These are phyloP conservation scores for Heteromurus nitidus DNA, from an alignment of 2,888 invertebrate species.

Conservation along the genomic window DNA sequence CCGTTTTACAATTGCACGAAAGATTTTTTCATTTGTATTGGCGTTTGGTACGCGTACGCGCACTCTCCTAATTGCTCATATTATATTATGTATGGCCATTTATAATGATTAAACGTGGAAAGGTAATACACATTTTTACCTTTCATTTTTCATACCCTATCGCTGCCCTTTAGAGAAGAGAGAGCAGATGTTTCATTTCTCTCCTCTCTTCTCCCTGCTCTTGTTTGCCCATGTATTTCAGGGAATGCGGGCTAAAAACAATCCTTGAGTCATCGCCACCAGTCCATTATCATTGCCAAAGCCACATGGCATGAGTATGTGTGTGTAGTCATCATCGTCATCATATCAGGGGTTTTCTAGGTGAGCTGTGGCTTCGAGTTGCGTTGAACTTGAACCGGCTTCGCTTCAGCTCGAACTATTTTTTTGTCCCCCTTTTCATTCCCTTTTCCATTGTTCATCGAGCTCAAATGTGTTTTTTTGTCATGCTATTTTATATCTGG, in stretches of 20 bases:
- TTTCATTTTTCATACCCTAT: too few species aligned
- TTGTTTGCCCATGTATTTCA: too few species aligned
- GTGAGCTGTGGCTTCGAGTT: not conserved
- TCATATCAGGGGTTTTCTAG: constrained; percentile 5
- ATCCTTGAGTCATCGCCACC: constrained; percentile 42
- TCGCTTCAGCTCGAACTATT: not conserved
- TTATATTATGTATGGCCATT: constrained; percentile 10
- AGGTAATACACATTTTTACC: not conserved
- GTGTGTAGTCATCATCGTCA: not conserved
- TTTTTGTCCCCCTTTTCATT: constrained; percentile 37
- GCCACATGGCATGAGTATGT: constrained; percentile 34
- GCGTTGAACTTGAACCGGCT: constrained; percentile 44
- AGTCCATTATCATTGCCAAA: constrained; percentile 35
- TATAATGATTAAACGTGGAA: constrained; percentile 17
- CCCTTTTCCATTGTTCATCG: constrained; percentile 13
- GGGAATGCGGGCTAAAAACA: constrained; percentile 34
- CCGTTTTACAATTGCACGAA: not conserved
- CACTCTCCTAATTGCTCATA: constrained; percentile 7
- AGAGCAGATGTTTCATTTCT: too few species aligned
- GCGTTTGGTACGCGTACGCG: not conserved
- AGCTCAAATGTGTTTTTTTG: constrained; percentile 4
- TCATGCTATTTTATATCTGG: not conserved
- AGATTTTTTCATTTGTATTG: not conserved
- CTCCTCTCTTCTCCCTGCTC: not conserved
- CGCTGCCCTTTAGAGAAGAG: too few species aligned